Evolutionary conservation across 2,113 vertebrate species (phyloP), one percentile per base, ranked within the genome.

Genomic region (Grus americana): DNA sequence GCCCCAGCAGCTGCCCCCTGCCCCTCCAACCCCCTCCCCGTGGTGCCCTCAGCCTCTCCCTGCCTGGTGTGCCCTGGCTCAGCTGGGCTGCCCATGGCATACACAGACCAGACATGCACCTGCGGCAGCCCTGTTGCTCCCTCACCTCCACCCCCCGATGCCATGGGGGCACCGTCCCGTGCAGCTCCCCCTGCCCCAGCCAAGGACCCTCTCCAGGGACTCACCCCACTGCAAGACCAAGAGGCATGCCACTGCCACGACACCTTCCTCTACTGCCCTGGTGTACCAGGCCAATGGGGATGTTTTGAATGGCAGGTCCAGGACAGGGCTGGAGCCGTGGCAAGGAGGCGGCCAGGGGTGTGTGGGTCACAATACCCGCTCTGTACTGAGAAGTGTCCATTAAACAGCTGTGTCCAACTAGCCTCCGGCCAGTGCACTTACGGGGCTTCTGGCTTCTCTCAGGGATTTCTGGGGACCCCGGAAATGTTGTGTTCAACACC

Each of bases 321-420:
- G 67, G 40, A 76, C 6, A 8, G 63, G 82, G 90, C 91, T 50
- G 71, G 61, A 62, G 78, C 46, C 21, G 5, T 65, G 90, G 88
- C 82, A 12, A 82, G 85, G 87, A 91, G 78, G 81, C 6, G n/a
- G 74, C 50, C 11, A n/a, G 89, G 90, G 82, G 52, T 65, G 59
- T 9, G 2, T 81, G 82, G 63, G 63, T 90, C 34, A 6, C 81
- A 90, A 65, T 24, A 36, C 79, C 85, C 57, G 24, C 29, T 81
- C 92, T 67, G 86, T 96, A 93, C 83, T 61, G 65, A 92, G 68
- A 92, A 68, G 76, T 12, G 46, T 94, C 89, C 96, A 97, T 97
- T 97, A 97, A 97, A 97, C 86, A 97, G 95, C 96, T 97, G 95
- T 96, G 91, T 97, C 96, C 91, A 94, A 96, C 46, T 50, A 91